Conservation (phyloP, 2,797 vertebrate genomes). For the Sphenopsis melanotis region DNA sequence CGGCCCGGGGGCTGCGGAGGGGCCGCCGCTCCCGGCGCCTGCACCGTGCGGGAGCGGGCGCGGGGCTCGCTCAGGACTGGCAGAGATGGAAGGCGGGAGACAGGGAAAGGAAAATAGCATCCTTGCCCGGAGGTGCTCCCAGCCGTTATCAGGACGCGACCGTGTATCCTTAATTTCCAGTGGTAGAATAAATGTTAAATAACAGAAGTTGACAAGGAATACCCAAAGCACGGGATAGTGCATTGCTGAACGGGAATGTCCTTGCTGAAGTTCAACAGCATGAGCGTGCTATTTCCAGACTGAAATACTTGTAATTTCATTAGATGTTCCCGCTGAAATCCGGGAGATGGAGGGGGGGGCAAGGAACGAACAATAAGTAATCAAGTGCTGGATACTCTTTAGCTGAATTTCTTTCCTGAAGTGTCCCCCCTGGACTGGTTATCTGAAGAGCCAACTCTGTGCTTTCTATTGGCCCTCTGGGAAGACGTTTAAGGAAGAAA, state of each 20-base stretch:
- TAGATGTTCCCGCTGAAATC: constrained; percentile 32
- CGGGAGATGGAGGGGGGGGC: not conserved
- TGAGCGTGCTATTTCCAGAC: constrained; percentile 2
- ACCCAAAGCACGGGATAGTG: not conserved
- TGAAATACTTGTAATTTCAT: constrained; percentile 47
- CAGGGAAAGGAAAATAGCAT: not conserved
- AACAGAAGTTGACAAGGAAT: not conserved
- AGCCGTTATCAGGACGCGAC: not conserved
- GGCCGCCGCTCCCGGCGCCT: not conserved
- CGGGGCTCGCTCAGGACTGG: not conserved
- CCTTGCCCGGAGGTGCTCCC: not conserved
- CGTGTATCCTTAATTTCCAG: not conserved
- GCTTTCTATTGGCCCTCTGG: constrained; percentile 4
- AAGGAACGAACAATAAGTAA: not conserved
- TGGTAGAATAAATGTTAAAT: not conserved
- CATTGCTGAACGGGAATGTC: not conserved
- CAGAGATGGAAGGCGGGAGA: not conserved
- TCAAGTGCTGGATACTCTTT: not conserved
- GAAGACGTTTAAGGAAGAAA: not conserved
- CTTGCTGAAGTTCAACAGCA: not conserved
- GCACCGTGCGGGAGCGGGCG: not conserved
- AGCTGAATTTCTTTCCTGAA: not conserved
- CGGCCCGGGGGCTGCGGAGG: not conserved
- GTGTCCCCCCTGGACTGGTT: constrained; percentile 14
- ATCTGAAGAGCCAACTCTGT: not conserved